Evolutionary conservation across 2,888 invertebrate species (phyloP), one percentile per base, ranked within the genome.

Genomic region (Drosophila planitibia): DNA sequence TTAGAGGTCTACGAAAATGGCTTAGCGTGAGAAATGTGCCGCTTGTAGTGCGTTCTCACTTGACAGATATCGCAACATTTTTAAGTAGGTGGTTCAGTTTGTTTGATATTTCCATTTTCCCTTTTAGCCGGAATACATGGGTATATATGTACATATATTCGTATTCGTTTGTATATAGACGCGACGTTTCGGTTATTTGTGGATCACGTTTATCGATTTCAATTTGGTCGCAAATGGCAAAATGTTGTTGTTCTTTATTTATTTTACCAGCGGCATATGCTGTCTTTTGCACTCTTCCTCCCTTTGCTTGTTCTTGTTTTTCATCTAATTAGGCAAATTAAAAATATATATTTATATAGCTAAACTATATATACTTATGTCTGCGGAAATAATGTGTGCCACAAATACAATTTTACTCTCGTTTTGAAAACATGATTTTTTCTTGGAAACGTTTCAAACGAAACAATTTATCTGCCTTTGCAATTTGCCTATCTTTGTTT

Each of bases 261-360:
- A 54, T 64, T 70, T 68, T 39, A 19, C 64, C 35, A 64, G 61
- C 67, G 62, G 64, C 69, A 59, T 51, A 68, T 55, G 58, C 53
- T 53, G 55, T 44, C 14, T 47, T 47, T 47, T 62, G 60, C 39
- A 58, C 57, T 74, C 65, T 71, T 73, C 74, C 64, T 72, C 59
- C 74, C 72, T 71, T 70, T 49, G 37, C 69, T 37, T 66, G 58
- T 76, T 64, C 60, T 65, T 76, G 62, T 71, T 73, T 65, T 74
- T 70, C 72, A 59, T 82, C 82, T 89, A 89, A 85, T 89, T 85
- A 85, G 71, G 70, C 73, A 89, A 89, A 85, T 89, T 89, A 76
- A 87, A 85, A 85, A 87, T 87, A 82, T 76, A 55, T 77, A 62
- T 76, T n/a, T 76, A 39, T 60, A 62, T 32, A 51, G 59, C 9